Evolutionary conservation across 2,888 invertebrate species (phyloP), one percentile per base, ranked within the genome.

Genomic region (Heliothis peltigera): DNA sequence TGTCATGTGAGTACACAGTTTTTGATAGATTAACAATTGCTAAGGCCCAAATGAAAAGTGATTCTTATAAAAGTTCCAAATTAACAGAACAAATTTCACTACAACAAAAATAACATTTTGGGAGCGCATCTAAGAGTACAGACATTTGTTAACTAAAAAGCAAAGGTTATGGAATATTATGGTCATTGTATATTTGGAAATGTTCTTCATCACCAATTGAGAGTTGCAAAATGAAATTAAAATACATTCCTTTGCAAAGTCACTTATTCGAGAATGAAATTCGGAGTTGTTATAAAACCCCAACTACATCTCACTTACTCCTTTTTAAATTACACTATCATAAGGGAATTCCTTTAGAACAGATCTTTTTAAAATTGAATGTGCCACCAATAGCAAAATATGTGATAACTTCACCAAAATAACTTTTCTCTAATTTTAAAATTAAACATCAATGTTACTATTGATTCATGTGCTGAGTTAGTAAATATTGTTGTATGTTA

Each of bases 361-460:
- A 64, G 42, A 61, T 76, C 47, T 35, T 25, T 68, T 65, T 56
- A 64, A 54, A 71, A 64, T 51, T 51, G 28, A 48, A 49, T 49
- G 43, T 75, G 54, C 52, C 61, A 52, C 44, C 25, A 32, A 22
- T 51, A 55, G 52, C 43, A 65, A 76, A 76, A 74, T 58, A 52
- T 74, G 47, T 58, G 47, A 61, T 64, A 57, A 44, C 42, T 52
- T 61, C 65, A 57, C 54, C 32, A 54, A 77, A 72, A 53, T 72
- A 75, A 77, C 47, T 68, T 67, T 53, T 59, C 64, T 73, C 63
- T 65, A 62, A 62, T 68, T 21, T 71, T 66, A 69, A 64, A 68
- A 61, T 64, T 51, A 52, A 67, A 75, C 69, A 76, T 72, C 63
- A 74, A 77, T 81, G 76, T 77, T 73, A 80, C 64, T 69, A 77